Conservation (phyloP, 92 coral and sea anemone species). For the Parazoanthus swiftii region DNA sequence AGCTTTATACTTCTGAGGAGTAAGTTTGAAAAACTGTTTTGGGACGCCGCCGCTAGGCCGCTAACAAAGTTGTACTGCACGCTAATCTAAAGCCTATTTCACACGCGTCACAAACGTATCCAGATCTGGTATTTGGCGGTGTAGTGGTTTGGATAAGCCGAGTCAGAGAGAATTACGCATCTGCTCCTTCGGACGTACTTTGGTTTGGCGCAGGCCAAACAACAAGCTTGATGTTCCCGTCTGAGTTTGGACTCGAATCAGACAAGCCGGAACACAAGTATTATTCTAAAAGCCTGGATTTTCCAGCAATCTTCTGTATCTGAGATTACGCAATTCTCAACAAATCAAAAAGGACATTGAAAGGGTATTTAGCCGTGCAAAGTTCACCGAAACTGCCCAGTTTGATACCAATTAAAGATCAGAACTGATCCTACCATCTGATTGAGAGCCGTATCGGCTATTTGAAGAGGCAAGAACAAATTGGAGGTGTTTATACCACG, state of each 20-base stretch:
- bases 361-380: not conserved
- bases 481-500: not conserved
- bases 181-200: not conserved
- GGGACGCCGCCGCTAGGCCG: not conserved
- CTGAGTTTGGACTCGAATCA: not conserved
- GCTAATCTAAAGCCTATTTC: not conserved
- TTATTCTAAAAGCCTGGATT: not conserved
- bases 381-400: not conserved
- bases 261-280: not conserved
- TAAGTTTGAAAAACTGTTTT: not conserved
- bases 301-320: constrained; percentile 15
- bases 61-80: not conserved
- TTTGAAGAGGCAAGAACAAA: not conserved
- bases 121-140: not conserved
- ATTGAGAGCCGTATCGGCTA: not conserved
- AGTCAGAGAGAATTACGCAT: not conserved
- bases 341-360: not conserved
- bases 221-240: not conserved
- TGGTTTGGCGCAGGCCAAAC: not conserved
- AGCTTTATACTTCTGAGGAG: not conserved
- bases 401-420: not conserved
- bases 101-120: not conserved
- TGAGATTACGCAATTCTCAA: not conserved
- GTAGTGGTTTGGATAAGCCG: not conserved
- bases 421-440: not conserved